These are phyloP conservation scores for Phocoena phocoena DNA, from an alignment of 2,113 vertebrate genomes.

Conservation along the genomic window DNA sequence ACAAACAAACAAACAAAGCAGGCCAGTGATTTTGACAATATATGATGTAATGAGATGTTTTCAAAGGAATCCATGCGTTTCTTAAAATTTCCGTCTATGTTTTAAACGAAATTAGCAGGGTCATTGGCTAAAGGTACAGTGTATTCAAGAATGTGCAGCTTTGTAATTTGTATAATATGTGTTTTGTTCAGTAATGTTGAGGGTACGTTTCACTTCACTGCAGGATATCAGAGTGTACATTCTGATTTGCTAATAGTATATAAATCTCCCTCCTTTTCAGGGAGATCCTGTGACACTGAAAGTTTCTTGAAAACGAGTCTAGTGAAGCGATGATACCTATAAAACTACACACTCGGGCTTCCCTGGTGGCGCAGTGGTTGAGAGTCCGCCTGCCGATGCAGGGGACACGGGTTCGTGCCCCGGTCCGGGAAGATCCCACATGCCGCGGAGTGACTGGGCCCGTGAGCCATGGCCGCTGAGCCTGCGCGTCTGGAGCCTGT, in stretches of 20 bases:
- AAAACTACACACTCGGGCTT: neutral
- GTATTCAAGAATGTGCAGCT: neutral
- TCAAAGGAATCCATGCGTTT: neutral
- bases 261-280: neutral
- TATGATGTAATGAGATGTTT: neutral
- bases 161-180: neutral
- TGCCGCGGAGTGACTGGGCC: too few relatives aligned
- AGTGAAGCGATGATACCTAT: neutral
- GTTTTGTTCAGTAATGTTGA: neutral
- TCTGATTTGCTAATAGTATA: neutral
- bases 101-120: neutral
- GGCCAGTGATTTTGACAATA: neutral
- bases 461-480: too few relatives aligned
- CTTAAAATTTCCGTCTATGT: neutral
- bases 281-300: neutral
- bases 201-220: neutral
- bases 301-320: slow-evolving; percentile 17
- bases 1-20: neutral
- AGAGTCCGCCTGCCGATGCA: too few relatives aligned
- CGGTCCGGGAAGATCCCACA: too few relatives aligned
- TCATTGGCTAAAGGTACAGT: neutral
- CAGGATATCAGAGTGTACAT: neutral
- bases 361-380: too few relatives aligned
- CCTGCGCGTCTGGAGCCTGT: too few relatives aligned
- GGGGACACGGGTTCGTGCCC: too few relatives aligned